These are phyloP conservation scores for Synanthedon formicaeformis DNA, from an alignment of 2,888 invertebrate genomes.

Conservation along the genomic window DNA sequence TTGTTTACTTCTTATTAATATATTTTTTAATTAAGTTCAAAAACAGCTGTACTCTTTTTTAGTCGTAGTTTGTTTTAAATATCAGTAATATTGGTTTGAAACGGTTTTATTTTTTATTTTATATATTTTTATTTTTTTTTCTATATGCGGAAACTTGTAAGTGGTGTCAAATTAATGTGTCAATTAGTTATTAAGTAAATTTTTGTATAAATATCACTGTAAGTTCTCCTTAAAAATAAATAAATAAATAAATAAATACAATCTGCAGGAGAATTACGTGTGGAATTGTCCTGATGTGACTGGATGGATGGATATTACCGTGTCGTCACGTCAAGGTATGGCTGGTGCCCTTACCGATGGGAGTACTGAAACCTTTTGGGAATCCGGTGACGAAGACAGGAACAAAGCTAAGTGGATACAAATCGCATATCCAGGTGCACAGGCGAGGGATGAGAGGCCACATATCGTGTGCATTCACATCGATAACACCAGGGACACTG, in stretches of 20 bases:
- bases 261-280: slow-evolving; percentile 60
- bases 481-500: slow-evolving; percentile 93
- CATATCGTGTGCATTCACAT: slow-evolving; percentile 88
- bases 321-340: slow-evolving; percentile 95
- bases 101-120: too few species aligned
- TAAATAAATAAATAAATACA: neutral
- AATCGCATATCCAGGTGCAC: slow-evolving; percentile 44
- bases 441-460: slow-evolving; percentile 67
- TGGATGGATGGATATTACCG: slow-evolving; percentile 80
- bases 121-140: too few species aligned
- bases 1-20: too few species aligned
- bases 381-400: slow-evolving; percentile 96
- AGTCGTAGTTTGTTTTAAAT: too few species aligned
- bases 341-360: slow-evolving; percentile 91
- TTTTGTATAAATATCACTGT: too few species aligned
- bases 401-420: slow-evolving; percentile 91
- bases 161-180: too few species aligned
- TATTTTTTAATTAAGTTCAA: too few species aligned
- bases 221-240: too few species aligned
- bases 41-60: too few species aligned
- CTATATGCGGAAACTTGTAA: too few species aligned
- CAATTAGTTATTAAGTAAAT: too few species aligned
- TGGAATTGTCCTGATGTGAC: slow-evolving; percentile 83
- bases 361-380: slow-evolving; percentile 99
- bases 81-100: too few species aligned